Base-by-base conservation (phyloP, 2,888 invertebrate genomes). In the Gymnocheta viridis region DNA sequence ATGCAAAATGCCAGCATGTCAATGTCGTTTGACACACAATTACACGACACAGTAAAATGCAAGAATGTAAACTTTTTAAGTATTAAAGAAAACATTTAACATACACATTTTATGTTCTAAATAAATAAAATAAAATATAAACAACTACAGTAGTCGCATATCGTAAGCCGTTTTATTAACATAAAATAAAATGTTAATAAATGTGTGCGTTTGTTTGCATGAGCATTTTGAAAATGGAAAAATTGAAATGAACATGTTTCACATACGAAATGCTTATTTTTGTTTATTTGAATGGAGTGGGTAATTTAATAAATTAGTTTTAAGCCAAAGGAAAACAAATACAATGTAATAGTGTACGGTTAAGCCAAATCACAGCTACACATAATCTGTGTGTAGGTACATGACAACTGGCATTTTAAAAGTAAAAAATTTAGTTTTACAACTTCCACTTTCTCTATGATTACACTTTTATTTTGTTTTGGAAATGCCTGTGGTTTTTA, bases 1-100 rank as follows among this genome's bases (percentile, higher is more conserved):
- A 69, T 77, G 38, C 32, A 80, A 84, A 70, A 77, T 84, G 81
- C 62, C 81, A 84, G 60, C 77, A 84, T 73, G 83, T 84, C 83
- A 84, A 81, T 84, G 83, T 84, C 81, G 67, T 77, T 81, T 77
- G 54, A 81, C 60, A 84, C 60, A 77, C 54, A 76, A 76, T 80
- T 58, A 72, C 67, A 69, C 32, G 72, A 49, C 19, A 58, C 10
- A 51, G 58, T 32, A 54, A 74, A 74, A 17, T 66, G 17, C 14
- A 58, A 60, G 19, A 47, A n/a, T 41, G 0, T 41, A 17, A 29
- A 29, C 1, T 19, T 12, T 49, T 1, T 38, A 4, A 22, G n/a
- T 24, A 64, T 44, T 7, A 47, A 76, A 19, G 29, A 38, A 74
- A 19, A 35, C 51, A 54, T 60, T 74, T 69, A 24, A 76, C 49